A percentile compares a stretch with the other conserved stretches of the same genome.
Conservation (phyloP, 2,888 invertebrate species). For the Mylabris sibirica region DNA sequence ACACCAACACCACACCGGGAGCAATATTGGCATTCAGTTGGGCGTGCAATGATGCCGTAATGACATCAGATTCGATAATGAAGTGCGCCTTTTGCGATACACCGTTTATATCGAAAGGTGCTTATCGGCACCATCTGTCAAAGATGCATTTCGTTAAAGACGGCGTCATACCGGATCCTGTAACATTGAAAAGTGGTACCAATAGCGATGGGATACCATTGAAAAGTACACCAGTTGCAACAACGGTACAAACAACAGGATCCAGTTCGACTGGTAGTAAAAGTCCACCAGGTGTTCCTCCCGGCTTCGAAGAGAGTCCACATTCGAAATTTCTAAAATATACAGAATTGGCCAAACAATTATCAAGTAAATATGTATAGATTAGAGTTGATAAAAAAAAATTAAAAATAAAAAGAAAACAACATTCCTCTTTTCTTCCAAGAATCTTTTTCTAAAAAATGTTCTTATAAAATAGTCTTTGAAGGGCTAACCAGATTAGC, state of each 20-base stretch:
- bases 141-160: conserved; percentile 96
- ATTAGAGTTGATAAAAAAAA: conserved; percentile 39
- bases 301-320: conserved; percentile 85
- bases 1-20: conserved; percentile 72
- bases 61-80: conserved; percentile 87
- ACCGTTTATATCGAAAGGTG: conserved; percentile 95
- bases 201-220: conserved; percentile 49
- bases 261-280: conserved; percentile 49
- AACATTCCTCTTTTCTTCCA: conserved; percentile 48
- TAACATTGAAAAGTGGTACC: conserved; percentile 65
- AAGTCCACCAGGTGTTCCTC: conserved; percentile 59
- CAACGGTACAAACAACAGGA: conserved; percentile 44
- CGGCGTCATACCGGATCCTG: conserved; percentile 81
- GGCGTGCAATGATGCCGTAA: conserved; percentile 93
- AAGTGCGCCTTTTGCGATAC: conserved; percentile 96
- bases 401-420: conserved; percentile 30
- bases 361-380: conserved; percentile 96
- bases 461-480: conserved; percentile 44
- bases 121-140: conserved; percentile 94
- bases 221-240: conserved; percentile 47
- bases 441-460: conserved; percentile 38
- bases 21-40: conserved; percentile 91
- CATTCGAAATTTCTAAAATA: conserved; percentile 98
- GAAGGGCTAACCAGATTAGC: conserved; percentile 58
- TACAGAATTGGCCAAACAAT: conserved; percentile 97